These are phyloP conservation scores for Nezara viridula DNA, from an alignment of 2,888 invertebrate genomes.

Conservation along the genomic window DNA sequence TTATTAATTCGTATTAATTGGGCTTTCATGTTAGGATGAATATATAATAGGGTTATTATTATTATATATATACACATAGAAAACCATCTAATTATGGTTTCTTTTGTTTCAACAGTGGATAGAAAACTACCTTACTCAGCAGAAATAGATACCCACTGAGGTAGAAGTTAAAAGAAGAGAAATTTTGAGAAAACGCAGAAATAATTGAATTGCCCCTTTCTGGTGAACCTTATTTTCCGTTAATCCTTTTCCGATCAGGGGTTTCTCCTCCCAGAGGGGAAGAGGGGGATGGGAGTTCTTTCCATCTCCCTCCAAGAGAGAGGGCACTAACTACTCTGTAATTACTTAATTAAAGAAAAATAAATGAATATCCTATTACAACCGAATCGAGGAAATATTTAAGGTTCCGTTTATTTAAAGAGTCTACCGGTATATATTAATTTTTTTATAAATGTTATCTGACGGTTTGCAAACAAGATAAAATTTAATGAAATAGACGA, in stretches of 20 bases:
- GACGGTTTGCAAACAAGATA: no score
- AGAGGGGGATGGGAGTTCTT: background rate
- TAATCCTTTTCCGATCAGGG: constrained; percentile 40
- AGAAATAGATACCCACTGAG: background rate
- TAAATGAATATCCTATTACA: background rate
- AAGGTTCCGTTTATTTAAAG: background rate
- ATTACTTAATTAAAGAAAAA: constrained; percentile 26
- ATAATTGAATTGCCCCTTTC: constrained; percentile 45
- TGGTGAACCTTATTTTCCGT: background rate
- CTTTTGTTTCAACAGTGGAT: background rate
- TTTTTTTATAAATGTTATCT: no score
- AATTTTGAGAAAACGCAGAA: constrained; percentile 38
- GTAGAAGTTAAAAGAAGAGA: constrained; percentile 1
- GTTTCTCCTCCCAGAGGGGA: background rate
- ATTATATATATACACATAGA: no score
- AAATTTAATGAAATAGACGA: no score
- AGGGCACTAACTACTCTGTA: background rate
- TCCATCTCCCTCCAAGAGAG: background rate
- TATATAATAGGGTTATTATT: no score
- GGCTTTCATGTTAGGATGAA: no score
- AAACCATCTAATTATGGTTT: no score
- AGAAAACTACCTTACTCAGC: background rate
- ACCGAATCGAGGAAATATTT: background rate
- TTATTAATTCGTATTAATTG: no score
- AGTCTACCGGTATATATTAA: no score